These are phyloP conservation scores for Lutjanus erythropterus DNA, from an alignment of 2,113 vertebrate species.

Conservation along the genomic window DNA sequence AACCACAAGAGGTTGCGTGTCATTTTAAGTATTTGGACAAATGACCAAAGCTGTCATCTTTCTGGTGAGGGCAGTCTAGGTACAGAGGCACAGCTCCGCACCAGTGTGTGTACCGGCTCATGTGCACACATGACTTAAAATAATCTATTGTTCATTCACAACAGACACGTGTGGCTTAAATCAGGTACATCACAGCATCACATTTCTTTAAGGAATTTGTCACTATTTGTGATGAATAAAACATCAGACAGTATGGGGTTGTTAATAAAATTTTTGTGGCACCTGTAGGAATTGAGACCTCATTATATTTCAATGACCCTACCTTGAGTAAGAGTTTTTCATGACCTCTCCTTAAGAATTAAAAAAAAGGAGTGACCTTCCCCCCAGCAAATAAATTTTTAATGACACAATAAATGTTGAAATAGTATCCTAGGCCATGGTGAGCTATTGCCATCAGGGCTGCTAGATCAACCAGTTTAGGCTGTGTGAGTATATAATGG, in stretches of 20 bases:
- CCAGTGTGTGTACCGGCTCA: no score
- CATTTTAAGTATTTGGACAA: slow-evolving; percentile 26
- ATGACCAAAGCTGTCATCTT: not conserved
- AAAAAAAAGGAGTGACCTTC: slow-evolving; percentile 62
- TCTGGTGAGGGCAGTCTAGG: slow-evolving; percentile 6
- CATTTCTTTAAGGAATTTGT: slow-evolving; percentile 25
- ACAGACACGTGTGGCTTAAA: not conserved
- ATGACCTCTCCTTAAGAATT: slow-evolving; percentile 51
- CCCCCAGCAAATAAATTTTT: slow-evolving; percentile 63
- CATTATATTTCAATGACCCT: slow-evolving; percentile 57
- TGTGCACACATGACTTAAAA: slow-evolving; percentile 3
- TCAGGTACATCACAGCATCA: not conserved
- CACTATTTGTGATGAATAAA: slow-evolving; percentile 47
- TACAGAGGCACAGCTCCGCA: not conserved
- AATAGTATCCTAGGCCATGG: slow-evolving; percentile 55
- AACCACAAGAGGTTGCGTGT: slow-evolving; percentile 15
- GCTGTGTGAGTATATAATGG: slow-evolving; percentile 10
- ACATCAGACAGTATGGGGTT: slow-evolving; percentile 24
- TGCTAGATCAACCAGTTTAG: slow-evolving; percentile 33
- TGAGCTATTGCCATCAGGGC: slow-evolving; percentile 27
- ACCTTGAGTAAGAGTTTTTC: slow-evolving; percentile 57
- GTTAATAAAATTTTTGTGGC: slow-evolving; percentile 41
- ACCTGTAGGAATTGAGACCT: slow-evolving; percentile 49
- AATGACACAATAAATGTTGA: slow-evolving; percentile 72
- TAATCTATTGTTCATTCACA: slow-evolving; percentile 3